Evolutionary conservation across 2,888 invertebrate genomes (phyloP), one percentile per base, ranked within the genome.

Genomic region (Nowickia ferox): DNA sequence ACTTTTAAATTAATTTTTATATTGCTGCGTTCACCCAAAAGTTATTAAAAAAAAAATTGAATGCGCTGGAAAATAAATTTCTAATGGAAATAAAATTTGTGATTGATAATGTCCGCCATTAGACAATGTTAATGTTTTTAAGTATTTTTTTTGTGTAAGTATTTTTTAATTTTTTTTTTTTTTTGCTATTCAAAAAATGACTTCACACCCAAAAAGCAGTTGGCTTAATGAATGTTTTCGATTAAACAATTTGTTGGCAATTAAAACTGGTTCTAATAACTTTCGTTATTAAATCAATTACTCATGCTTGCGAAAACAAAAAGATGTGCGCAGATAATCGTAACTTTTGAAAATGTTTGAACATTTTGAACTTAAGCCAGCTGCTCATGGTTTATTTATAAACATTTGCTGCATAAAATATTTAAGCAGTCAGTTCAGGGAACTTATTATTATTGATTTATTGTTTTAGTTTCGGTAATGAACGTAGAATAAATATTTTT

Each of bases 211-310:
- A 19, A 42, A 44, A 44, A 10, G 11, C 19, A 15, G 19, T 46
- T 46, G 11, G 6, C 30, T 30, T 30, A 30, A 10, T 46, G 4
- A 38, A 38, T n/a, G n/a, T 65, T 15, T 22, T 44, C 44, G 46
- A 46, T 65, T 65, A 65, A 65, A 65, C 22, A 44, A 44, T 65
- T 66, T 30, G 30, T 48, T 2, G 38, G 48, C 11, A 66, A 30
- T 66, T 19, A 46, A 68, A 68, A 68, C 51, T 53, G 19, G 51
- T 53, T 68, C 9, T 19, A 68, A 68, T 68, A 53, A 51, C n/a
- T 66, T 66, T 66, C 2, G 6, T 66, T n/a, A 48, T 51, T 66
- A 2, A 66, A 19, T 30, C 30, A 44, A 65, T 46, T 46, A 65
- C 9, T 44, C 63, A 57, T 22, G 11, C 17, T 9, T 9, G 40